Evolutionary conservation across 1,140 invertebrate genomes (phyloP).

Genomic region (Philopotamus ludificatus): DNA sequence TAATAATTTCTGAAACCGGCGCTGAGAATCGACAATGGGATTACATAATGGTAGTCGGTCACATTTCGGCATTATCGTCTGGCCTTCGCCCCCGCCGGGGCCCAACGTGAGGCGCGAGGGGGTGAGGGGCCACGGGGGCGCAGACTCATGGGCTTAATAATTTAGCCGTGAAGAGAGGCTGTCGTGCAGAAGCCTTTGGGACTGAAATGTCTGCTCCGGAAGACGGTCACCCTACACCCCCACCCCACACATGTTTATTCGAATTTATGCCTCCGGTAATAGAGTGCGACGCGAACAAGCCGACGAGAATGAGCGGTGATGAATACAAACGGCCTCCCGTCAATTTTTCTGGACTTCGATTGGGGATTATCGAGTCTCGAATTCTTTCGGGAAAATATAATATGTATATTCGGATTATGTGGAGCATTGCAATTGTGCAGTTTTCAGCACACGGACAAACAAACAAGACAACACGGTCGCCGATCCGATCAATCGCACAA

Average conservation of each 20-base stretch:
- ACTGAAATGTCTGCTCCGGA: constrained; percentile 27
- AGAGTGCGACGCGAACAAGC: neutral
- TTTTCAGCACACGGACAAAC: neutral
- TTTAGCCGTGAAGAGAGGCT: constrained; percentile 26
- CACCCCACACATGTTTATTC: constrained; percentile 2
- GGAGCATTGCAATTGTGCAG: no score
- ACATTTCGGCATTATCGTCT: no score
- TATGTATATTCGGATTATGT: no score
- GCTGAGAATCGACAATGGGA: constrained; percentile 13
- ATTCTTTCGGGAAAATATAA: no score
- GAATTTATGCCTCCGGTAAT: constrained; percentile 19
- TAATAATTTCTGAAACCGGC: no score
- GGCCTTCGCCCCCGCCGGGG: no score
- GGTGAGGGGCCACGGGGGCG: neutral
- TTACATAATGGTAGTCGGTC: no score
- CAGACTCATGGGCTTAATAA: constrained; percentile 27
- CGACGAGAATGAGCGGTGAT: neutral
- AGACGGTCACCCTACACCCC: constrained; percentile 25
- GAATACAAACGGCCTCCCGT: neutral
- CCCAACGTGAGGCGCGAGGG: neutral
- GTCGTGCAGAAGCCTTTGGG: constrained; percentile 26
- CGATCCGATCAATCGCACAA: neutral
- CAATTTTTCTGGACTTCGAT: no score
- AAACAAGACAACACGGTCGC: neutral
- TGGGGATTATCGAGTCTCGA: no score